Evolutionary conservation across 2,797 vertebrate species (phyloP).

Genomic region (Threskiornis aethiopicus): DNA sequence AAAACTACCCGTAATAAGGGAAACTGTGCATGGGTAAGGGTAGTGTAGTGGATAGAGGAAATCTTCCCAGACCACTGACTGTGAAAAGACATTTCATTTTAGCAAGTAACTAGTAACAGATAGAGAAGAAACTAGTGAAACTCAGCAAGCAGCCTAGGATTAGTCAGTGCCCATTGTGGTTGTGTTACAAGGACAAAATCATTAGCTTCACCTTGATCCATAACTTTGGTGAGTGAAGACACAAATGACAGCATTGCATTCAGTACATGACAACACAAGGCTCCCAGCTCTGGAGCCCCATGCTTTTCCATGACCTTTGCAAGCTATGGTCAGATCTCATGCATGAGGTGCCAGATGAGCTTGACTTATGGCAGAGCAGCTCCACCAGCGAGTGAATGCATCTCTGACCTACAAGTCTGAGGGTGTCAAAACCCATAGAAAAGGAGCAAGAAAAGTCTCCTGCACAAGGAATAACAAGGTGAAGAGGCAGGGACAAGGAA

Average conservation of each 20-base stretch:
- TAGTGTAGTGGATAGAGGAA: background rate
- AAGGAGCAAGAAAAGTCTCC: background rate
- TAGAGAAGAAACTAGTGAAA: background rate
- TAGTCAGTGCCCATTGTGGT: background rate
- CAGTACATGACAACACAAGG: background rate
- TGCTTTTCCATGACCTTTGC: background rate
- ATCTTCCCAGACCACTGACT: background rate
- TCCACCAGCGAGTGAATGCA: background rate
- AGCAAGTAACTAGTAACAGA: background rate
- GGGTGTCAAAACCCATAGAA: background rate
- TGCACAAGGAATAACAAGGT: background rate
- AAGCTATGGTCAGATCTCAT: background rate
- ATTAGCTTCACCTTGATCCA: background rate
- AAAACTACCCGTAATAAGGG: background rate
- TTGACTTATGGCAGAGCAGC: background rate
- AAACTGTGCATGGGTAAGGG: background rate
- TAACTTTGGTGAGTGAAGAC: background rate
- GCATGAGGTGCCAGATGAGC: background rate
- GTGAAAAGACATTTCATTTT: background rate
- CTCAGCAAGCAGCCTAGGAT: background rate
- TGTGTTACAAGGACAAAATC: background rate
- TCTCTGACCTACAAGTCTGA: background rate
- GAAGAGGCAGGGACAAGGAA: background rate
- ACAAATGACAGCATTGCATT: background rate
- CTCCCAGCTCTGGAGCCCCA: background rate